These are phyloP conservation scores for Listrodromus nycthemerus DNA, from an alignment of 2,888 invertebrate genomes.

Conservation along the genomic window DNA sequence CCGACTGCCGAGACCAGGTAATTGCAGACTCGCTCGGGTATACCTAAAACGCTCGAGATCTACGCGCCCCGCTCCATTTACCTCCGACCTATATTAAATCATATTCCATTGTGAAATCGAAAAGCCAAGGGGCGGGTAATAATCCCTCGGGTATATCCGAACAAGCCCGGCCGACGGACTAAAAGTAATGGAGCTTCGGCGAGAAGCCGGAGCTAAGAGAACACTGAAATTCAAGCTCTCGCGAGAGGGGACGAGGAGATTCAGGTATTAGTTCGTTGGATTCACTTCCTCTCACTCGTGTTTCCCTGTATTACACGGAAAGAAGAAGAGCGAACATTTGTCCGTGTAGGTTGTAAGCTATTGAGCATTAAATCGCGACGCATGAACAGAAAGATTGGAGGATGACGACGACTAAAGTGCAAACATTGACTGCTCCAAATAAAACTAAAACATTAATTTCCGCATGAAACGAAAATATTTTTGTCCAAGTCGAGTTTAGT, in stretches of 20 bases:
- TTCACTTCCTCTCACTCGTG: conserved; percentile 69
- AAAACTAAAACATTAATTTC: background rate
- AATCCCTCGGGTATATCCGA: conserved; percentile 73
- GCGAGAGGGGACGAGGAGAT: conserved; percentile 61
- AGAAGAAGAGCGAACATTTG: conserved; percentile 13
- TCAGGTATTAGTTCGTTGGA: conserved; percentile 72
- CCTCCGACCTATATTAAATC: conserved; percentile 77
- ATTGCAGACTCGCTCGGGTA: conserved; percentile 63
- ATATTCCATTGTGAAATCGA: conserved; percentile 75
- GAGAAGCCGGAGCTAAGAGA: conserved; percentile 13
- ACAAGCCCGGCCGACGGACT: conserved; percentile 52
- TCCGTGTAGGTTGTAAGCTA: too few species aligned
- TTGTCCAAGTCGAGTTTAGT: too few species aligned
- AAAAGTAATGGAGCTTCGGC: conserved; percentile 70
- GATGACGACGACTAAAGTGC: background rate
- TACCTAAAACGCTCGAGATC: conserved; percentile 71
- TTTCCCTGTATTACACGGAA: conserved; percentile 42
- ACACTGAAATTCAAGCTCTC: background rate
- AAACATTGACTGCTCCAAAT: background rate
- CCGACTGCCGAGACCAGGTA: conserved; percentile 42
- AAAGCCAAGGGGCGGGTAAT: conserved; percentile 72
- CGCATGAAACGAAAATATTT: too few species aligned
- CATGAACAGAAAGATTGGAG: background rate
- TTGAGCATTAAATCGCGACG: too few species aligned
- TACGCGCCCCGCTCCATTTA: conserved; percentile 71